Evolutionary conservation across 1,140 invertebrate genomes (phyloP).

Genomic region (Diachasma alloeum): DNA sequence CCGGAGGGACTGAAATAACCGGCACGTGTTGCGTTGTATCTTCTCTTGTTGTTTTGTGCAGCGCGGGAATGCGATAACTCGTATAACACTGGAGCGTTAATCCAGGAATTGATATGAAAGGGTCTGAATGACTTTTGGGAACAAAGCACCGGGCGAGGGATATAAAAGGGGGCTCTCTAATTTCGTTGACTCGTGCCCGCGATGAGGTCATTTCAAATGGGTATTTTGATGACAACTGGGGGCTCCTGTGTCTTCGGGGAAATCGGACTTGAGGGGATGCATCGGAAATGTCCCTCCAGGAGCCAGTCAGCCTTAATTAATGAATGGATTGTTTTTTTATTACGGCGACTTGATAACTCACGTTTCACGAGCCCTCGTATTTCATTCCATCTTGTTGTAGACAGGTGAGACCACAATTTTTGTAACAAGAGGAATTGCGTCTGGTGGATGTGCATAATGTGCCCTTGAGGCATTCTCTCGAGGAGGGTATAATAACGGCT

Average conservation of each 20-base stretch:
- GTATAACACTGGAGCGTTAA: too few species aligned
- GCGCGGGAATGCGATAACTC: too few species aligned
- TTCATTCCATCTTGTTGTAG: neutral
- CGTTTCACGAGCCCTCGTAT: neutral
- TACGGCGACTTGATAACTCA: too few species aligned
- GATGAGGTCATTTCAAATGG: neutral
- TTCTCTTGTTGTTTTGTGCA: neutral
- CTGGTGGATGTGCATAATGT: slow-evolving; percentile 39
- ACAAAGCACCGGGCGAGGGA: neutral
- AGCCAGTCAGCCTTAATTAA: neutral
- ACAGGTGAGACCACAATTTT: neutral
- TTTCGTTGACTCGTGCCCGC: neutral
- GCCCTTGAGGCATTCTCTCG: slow-evolving; percentile 44
- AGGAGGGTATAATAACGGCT: slow-evolving; percentile 51
- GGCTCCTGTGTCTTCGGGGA: too few species aligned
- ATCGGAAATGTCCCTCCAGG: too few species aligned
- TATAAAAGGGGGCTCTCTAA: neutral
- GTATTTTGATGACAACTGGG: neutral
- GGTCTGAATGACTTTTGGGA: neutral
- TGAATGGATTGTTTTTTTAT: neutral
- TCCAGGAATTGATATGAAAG: neutral
- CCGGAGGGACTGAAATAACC: neutral
- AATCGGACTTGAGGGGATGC: too few species aligned
- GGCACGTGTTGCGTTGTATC: neutral
- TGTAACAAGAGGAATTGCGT: neutral